A percentile compares a stretch with the other conserved stretches of the same genome.
phyloP scores from a whole-genome alignment of 2,888 invertebrate genomes.

The Phytoseiulus persimilis region DNA sequence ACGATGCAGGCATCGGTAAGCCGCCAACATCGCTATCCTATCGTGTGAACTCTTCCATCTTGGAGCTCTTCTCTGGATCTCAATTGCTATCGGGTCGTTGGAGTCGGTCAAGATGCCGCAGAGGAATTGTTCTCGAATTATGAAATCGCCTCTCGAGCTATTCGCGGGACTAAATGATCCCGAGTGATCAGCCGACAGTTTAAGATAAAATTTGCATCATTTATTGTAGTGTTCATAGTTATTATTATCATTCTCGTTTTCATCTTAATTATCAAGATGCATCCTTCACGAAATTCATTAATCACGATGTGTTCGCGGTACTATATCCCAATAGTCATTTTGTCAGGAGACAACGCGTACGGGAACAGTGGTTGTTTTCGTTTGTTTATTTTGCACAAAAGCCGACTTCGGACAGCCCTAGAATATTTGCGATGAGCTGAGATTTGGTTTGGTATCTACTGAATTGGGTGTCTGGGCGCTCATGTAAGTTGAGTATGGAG shows the following conservation, averaged over 20 bases:
- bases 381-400: neutral
- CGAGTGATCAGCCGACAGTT: neutral
- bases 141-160: no score
- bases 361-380: neutral
- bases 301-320: neutral
- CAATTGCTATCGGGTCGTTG: no score
- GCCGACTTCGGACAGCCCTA: constrained; percentile 10
- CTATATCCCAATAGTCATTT: neutral
- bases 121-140: no score
- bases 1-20: no score
- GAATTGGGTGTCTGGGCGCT: constrained; percentile 27
- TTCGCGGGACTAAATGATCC: no score
- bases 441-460: constrained; percentile 37
- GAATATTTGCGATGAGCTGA: constrained; percentile 34
- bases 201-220: neutral
- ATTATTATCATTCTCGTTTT: neutral
- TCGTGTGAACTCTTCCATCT: no score
- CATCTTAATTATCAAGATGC: neutral
- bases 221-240: neutral
- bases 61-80: no score
- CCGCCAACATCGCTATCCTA: no score
- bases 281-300: neutral
- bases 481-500: constrained; percentile 21
- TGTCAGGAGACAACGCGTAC: neutral
- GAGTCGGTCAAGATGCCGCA: no score